These are phyloP conservation scores for Ambastaia sidthimunki DNA, from an alignment of 2,797 vertebrate species.

Conservation along the genomic window DNA sequence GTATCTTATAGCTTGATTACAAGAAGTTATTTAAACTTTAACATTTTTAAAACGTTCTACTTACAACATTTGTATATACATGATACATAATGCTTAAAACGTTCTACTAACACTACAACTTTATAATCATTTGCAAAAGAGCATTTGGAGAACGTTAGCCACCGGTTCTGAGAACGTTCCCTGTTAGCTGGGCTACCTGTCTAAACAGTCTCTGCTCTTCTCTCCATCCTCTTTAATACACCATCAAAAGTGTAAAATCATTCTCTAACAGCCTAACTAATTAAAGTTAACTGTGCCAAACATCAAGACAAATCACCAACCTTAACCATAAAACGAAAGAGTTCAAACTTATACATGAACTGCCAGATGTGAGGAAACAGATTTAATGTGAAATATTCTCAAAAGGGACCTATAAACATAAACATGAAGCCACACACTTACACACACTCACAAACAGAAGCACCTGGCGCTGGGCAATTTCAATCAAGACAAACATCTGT, in stretches of 20 bases:
- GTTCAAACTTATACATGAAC: background rate
- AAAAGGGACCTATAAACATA: conserved; percentile 22
- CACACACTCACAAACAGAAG: background rate
- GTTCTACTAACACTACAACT: too few species aligned
- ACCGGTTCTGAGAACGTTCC: too few species aligned
- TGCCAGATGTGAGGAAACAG: background rate
- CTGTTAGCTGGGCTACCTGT: too few species aligned
- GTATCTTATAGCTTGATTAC: too few species aligned
- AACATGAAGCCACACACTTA: background rate
- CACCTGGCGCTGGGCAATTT: conserved; percentile 36
- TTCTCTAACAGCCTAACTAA: background rate
- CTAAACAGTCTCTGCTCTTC: too few species aligned
- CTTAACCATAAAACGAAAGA: conserved; percentile 2
- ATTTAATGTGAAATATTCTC: conserved; percentile 18
- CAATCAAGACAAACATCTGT: conserved; percentile 40
- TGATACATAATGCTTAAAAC: too few species aligned
- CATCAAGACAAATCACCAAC: conserved; percentile 3
- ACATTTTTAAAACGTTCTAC: too few species aligned
- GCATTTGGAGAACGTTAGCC: too few species aligned
- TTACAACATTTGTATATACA: too few species aligned
- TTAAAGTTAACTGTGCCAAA: conserved; percentile 1
- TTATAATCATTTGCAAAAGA: too few species aligned
- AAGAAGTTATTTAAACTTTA: too few species aligned
- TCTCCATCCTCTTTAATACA: background rate
- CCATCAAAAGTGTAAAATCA: background rate